Evolutionary conservation across 2,113 vertebrate genomes (phyloP), one percentile per base, ranked within the genome.

Genomic region (Phrynocephalus versicolor): DNA sequence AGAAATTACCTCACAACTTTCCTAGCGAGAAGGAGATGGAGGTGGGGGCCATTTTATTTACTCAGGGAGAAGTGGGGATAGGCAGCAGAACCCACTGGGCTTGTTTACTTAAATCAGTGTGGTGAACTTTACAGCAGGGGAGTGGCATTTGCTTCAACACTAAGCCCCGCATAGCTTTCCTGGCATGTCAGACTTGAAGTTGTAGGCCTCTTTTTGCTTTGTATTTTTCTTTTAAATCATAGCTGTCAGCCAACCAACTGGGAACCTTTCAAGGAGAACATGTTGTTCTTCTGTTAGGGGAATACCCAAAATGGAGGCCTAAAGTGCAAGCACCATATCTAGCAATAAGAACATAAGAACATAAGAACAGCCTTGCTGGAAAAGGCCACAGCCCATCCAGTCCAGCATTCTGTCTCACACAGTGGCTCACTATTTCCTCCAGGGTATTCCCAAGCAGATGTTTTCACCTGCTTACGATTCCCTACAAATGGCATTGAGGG

Each of bases 31-130:
- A 82, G 78, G 67, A 85, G 84, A 82, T 84, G 93, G 85, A 91
- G 91, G 79, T 33, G 81, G 85, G 81, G 57, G 86, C 88, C 85
- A 91, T 94, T 94, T 92, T 92, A 88, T 94, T 94, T 92, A 79
- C 88, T 86, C 87, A 86, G 87, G 91, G 73, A 71, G 57, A 62
- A 41, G 91, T 85, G 84, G 74, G 82, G n/a, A n/a, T n/a, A n/a
- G n/a, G n/a, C n/a, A n/a, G n/a, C n/a, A n/a, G n/a, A n/a, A n/a
- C 70, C 27, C 83, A 82, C 25, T 74, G 80, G 83, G 79, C n/a
- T 37, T 79, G 70, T 79, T 90, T 93, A 81, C 73, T 88, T 78
- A 92, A 88, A 80, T 70, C 55, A 25, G 16, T 25, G 84, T 67
- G 0, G 0, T 23, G 57, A 1, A 45, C 55, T 23, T 27, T 21